Percentiles rank a stretch among this genome's conserved stretches.
These are phyloP conservation scores for Hyperopisus bebe DNA, from an alignment of 2,113 vertebrate genomes.

Conservation along the genomic window DNA sequence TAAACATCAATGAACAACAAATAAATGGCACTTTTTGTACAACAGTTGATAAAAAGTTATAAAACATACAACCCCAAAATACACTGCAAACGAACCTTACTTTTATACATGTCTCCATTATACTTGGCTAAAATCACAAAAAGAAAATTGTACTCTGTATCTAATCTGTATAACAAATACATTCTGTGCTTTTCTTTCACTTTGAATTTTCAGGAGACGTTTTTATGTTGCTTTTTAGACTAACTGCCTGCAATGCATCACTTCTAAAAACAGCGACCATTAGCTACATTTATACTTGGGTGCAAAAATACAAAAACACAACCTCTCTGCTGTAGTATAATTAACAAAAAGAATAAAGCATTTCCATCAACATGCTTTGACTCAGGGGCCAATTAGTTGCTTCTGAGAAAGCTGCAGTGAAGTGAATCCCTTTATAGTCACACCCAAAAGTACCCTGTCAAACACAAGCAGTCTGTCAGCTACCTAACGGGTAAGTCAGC, in stretches of 20 bases:
- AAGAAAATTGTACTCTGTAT: not conserved
- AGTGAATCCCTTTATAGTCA: conserved; percentile 22
- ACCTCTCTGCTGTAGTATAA: conserved; percentile 37
- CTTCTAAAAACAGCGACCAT: not conserved
- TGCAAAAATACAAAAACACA: conserved; percentile 1
- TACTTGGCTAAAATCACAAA: not conserved
- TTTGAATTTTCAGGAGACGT: conserved; percentile 9
- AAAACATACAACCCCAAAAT: not conserved
- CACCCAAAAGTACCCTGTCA: conserved; percentile 31
- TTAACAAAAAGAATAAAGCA: conserved; percentile 46
- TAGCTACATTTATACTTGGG: not conserved
- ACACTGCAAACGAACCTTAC: not conserved
- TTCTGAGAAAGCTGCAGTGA: conserved; percentile 33
- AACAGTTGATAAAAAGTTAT: not conserved
- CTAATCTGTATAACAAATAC: not conserved
- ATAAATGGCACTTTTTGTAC: not conserved
- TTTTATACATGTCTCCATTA: not conserved
- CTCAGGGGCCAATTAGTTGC: conserved; percentile 58
- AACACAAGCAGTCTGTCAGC: conserved; percentile 23
- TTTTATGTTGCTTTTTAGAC: not conserved
- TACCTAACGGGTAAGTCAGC: conserved; percentile 28
- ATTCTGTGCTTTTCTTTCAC: not conserved
- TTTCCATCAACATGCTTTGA: conserved; percentile 44
- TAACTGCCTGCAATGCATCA: not conserved
- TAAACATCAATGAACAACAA: not conserved